phyloP scores from a whole-genome alignment of 1,140 invertebrate genomes.

The Cherax destructor region DNA sequence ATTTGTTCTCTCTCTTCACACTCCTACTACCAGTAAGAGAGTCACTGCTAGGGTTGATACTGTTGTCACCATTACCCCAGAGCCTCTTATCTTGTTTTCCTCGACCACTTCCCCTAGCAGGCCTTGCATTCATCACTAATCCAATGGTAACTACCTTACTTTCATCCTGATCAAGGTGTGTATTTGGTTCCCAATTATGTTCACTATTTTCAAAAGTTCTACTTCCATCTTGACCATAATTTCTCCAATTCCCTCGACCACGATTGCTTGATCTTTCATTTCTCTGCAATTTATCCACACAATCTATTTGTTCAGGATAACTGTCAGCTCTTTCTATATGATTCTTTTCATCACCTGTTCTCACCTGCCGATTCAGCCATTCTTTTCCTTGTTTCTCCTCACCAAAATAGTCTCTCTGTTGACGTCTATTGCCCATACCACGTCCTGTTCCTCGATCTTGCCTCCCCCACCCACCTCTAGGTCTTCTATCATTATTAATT shows the following conservation, averaged over 20 bases:
- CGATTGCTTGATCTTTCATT: constrained; percentile 14
- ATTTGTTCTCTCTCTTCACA: neutral
- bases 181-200: neutral
- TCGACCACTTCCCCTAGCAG: constrained; percentile 5
- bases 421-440: neutral
- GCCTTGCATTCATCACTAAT: neutral
- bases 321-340: constrained; percentile 19
- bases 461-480: constrained; percentile 24
- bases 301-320: constrained; percentile 16
- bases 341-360: constrained; percentile 37
- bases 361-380: constrained; percentile 51
- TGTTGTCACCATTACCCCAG: constrained; percentile 11
- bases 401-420: constrained; percentile 53
- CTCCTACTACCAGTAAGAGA: neutral
- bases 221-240: neutral
- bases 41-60: neutral
- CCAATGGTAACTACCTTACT: neutral
- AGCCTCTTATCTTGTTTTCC: constrained; percentile 33
- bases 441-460: constrained; percentile 28
- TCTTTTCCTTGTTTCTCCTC: constrained; percentile 62
- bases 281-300: constrained; percentile 1
- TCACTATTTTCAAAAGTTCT: constrained; percentile 14
- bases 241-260: neutral
- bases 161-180: neutral
- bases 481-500: constrained; percentile 21